Conservation (phyloP, 2,797 vertebrate species). For the Margarornis squamiger region DNA sequence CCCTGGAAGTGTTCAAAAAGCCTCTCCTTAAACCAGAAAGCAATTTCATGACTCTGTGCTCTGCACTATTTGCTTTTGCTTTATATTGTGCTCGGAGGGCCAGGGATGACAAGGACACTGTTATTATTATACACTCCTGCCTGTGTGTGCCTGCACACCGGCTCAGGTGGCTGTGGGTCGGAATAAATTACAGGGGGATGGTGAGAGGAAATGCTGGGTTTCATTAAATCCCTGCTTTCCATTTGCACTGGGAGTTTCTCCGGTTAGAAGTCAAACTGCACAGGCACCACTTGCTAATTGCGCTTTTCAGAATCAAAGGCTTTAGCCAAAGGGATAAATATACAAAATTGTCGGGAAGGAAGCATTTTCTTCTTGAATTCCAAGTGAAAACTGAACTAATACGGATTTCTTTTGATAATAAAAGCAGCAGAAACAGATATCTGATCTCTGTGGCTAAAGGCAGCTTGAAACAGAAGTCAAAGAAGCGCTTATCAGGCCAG, state of each 20-base stretch:
- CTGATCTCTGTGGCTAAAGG: constrained; percentile 3
- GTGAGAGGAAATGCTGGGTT: neutral
- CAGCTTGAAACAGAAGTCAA: neutral
- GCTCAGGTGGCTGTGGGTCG: neutral
- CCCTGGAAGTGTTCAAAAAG: neutral
- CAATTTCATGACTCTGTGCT: neutral
- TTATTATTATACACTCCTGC: neutral
- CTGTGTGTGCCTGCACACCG: neutral
- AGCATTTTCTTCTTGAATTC: constrained; percentile 32
- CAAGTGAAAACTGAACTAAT: constrained; percentile 2
- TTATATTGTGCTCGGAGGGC: neutral
- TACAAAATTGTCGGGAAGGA: constrained; percentile 11
- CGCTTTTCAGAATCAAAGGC: constrained; percentile 56
- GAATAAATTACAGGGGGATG: neutral
- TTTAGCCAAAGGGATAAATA: constrained; percentile 65
- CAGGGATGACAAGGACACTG: neutral
- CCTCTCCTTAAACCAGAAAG: fast-evolving
- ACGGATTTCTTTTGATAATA: neutral
- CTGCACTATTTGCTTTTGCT: neutral
- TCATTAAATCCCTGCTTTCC: neutral
- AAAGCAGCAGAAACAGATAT: neutral
- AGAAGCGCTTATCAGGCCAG: neutral
- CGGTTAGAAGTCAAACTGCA: constrained; percentile 29
- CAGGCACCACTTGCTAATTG: constrained; percentile 46
- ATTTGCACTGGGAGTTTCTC: neutral